Conservation (phyloP, 2,888 invertebrate species). For the Crioceris asparagi region DNA sequence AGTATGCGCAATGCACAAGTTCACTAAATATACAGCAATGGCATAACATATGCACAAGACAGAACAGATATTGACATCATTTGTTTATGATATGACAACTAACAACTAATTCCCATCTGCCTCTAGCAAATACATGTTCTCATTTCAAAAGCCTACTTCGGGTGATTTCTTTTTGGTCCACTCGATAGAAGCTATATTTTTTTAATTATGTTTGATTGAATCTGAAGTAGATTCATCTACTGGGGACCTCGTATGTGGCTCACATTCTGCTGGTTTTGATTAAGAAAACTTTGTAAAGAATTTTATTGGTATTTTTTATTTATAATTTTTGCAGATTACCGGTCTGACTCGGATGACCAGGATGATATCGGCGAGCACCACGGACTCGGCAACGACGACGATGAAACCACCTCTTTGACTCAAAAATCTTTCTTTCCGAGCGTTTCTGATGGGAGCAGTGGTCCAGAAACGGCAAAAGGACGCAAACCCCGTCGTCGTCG, state of each 20-base stretch:
- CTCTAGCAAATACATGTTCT: too few species aligned
- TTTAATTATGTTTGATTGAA: too few species aligned
- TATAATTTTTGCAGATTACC: background rate
- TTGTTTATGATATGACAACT: too few species aligned
- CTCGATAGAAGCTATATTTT: too few species aligned
- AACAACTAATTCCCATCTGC: too few species aligned
- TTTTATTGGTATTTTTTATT: background rate
- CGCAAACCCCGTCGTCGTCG: conserved; percentile 74
- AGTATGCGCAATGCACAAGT: too few species aligned
- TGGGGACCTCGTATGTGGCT: background rate
- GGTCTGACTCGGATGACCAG: background rate
- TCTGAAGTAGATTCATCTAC: background rate
- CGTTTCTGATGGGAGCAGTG: background rate
- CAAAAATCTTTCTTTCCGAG: too few species aligned
- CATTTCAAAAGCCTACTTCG: too few species aligned
- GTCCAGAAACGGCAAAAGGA: conserved; percentile 34
- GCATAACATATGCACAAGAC: too few species aligned
- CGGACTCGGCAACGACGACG: conserved; percentile 8
- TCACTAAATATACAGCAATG: too few species aligned
- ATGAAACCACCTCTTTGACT: conserved; percentile 7
- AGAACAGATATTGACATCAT: too few species aligned
- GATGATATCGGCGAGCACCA: conserved; percentile 9
- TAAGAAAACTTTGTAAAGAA: background rate
- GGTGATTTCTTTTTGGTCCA: too few species aligned
- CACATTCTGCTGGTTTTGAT: background rate